These are phyloP conservation scores for Terebella lapidaria DNA, from an alignment of 2,888 invertebrate species.

Conservation along the genomic window DNA sequence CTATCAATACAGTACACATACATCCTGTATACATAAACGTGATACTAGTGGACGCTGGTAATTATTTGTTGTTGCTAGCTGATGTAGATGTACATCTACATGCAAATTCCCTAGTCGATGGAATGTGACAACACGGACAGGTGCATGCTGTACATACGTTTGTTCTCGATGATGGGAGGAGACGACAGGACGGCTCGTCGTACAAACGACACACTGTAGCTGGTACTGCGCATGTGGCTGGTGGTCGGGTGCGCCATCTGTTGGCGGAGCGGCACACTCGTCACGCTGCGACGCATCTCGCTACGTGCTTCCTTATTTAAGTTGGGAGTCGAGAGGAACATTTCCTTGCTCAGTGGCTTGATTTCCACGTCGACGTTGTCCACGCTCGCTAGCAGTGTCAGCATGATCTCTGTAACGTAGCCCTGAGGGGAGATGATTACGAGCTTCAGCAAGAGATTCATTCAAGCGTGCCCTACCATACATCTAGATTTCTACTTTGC, in stretches of 20 bases:
- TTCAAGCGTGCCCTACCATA: too few species aligned
- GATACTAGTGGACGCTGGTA: too few species aligned
- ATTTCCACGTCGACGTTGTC: constrained; percentile 71
- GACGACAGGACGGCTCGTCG: constrained; percentile 64
- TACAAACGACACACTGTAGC: constrained; percentile 74
- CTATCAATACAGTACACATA: too few species aligned
- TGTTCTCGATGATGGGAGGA: constrained; percentile 22
- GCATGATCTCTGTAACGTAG: constrained; percentile 92
- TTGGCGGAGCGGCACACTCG: constrained; percentile 38
- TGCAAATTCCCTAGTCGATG: too few species aligned
- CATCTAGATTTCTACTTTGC: too few species aligned
- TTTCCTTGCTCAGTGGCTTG: constrained; percentile 79
- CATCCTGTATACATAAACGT: too few species aligned
- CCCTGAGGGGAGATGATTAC: constrained; percentile 61
- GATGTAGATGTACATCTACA: too few species aligned
- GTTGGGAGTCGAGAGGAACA: constrained; percentile 94
- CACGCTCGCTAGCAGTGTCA: constrained; percentile 91
- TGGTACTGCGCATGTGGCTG: constrained; percentile 81
- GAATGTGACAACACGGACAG: too few species aligned
- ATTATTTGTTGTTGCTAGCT: too few species aligned
- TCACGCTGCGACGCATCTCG: constrained; percentile 35
- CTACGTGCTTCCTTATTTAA: constrained; percentile 53
- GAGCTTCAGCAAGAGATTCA: too few species aligned
- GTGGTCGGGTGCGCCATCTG: constrained; percentile 46
- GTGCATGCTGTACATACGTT: constrained; percentile 9